phyloP scores from a whole-genome alignment of 2,797 vertebrate species.

The Pseudomugil gertrudae region DNA sequence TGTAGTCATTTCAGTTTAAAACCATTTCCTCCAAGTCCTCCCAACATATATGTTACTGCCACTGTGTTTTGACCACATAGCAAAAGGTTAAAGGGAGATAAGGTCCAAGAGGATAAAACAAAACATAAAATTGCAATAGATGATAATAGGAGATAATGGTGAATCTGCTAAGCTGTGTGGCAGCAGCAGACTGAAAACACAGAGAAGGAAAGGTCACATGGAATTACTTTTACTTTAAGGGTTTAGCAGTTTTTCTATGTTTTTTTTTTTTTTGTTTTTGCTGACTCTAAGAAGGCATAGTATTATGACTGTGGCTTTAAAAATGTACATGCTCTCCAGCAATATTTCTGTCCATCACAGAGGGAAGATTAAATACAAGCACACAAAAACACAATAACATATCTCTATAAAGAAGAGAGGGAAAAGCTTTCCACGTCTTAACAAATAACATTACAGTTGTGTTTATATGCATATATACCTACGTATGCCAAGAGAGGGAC shows the following conservation, averaged over 20 bases:
- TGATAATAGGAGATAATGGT: slow-evolving; percentile 42
- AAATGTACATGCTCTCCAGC: neutral
- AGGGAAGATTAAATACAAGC: neutral
- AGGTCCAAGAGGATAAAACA: slow-evolving; percentile 24
- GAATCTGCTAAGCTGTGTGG: slow-evolving; percentile 22
- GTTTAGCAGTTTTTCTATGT: neutral
- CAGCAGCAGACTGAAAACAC: slow-evolving; percentile 10
- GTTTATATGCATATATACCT: too few species aligned
- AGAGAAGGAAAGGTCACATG: slow-evolving; percentile 11
- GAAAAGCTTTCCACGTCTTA: neutral
- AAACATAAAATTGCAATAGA: slow-evolving; percentile 38
- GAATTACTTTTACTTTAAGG: slow-evolving; percentile 2
- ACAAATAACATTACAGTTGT: too few species aligned
- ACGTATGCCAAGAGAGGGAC: too few species aligned
- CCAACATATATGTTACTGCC: slow-evolving; percentile 8
- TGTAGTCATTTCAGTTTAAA: slow-evolving; percentile 29
- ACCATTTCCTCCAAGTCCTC: slow-evolving; percentile 19
- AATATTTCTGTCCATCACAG: neutral
- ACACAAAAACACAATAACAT: neutral
- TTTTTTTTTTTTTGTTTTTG: neutral
- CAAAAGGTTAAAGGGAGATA: slow-evolving; percentile 32
- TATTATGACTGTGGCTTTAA: neutral
- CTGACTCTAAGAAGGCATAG: neutral
- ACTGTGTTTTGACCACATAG: neutral
- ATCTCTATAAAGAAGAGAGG: neutral